Evolutionary conservation across 2,797 vertebrate species (phyloP).

Genomic region (Poecilia gillii): DNA sequence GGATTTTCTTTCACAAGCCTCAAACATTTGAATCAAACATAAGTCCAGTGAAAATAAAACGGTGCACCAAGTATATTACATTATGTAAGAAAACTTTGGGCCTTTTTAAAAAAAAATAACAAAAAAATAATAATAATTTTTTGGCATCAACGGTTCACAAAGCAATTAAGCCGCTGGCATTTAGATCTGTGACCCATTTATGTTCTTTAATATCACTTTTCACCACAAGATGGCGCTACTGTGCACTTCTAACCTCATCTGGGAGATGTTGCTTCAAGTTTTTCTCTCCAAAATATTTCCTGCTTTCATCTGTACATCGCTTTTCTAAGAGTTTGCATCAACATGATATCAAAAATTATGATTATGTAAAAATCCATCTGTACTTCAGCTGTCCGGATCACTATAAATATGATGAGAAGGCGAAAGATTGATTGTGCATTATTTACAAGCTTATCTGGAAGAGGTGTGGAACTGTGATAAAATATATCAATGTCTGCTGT

Average conservation of each 20-base stretch:
- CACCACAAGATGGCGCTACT: conserved; percentile 60
- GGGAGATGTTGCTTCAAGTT: neutral
- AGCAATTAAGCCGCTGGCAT: conserved; percentile 8
- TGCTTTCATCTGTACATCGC: neutral
- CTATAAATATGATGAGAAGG: neutral
- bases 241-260: conserved; percentile 8
- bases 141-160: conserved; percentile 5
- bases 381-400: neutral
- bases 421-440: neutral
- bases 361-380: neutral
- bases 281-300: conserved; percentile 5
- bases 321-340: neutral
- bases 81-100: neutral
- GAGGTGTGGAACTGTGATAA: neutral
- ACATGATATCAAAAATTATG: neutral
- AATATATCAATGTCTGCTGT: conserved; percentile 2
- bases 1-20: neutral
- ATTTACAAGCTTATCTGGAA: neutral
- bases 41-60: neutral
- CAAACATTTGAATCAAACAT: neutral
- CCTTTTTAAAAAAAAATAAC: neutral
- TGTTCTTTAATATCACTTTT: conserved; percentile 22
- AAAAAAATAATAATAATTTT: too few species aligned
- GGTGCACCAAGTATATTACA: neutral
- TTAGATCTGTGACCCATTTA: neutral